phyloP scores from a whole-genome alignment of 1,140 invertebrate species.

The Callitettix versicolor region DNA sequence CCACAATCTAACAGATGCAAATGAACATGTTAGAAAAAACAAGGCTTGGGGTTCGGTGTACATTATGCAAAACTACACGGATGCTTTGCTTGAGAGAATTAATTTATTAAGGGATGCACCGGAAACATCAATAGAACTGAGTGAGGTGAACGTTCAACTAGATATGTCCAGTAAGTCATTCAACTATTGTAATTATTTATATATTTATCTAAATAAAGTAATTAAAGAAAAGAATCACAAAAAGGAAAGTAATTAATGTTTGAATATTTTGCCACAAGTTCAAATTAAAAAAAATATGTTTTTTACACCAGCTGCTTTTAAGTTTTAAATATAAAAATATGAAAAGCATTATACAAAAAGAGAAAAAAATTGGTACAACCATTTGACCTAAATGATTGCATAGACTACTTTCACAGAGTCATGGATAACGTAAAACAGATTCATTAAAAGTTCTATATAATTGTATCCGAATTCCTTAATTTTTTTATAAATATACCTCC shows the following conservation, averaged over 20 bases:
- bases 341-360: no score
- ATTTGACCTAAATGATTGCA: not conserved
- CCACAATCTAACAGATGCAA: slow-evolving; percentile 43
- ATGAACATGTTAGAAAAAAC: slow-evolving; percentile 45
- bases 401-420: no score
- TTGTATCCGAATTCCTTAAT: no score
- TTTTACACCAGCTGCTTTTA: no score
- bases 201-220: no score
- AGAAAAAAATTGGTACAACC: no score
- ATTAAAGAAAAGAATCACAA: not conserved
- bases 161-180: slow-evolving; percentile 56
- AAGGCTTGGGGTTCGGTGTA: slow-evolving; percentile 56
- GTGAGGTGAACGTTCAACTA: slow-evolving; percentile 52
- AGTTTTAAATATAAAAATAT: no score
- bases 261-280: not conserved
- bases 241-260: not conserved
- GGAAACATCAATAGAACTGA: slow-evolving; percentile 40
- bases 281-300: not conserved
- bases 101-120: slow-evolving; percentile 38
- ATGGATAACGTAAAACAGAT: no score
- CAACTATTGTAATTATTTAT: no score
- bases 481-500: no score
- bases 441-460: no score
- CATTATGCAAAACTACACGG: slow-evolving; percentile 65
- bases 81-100: slow-evolving; percentile 43